Evolutionary conservation across 2,888 invertebrate genomes (phyloP).

Genomic region (Aspidiotus destructor): DNA sequence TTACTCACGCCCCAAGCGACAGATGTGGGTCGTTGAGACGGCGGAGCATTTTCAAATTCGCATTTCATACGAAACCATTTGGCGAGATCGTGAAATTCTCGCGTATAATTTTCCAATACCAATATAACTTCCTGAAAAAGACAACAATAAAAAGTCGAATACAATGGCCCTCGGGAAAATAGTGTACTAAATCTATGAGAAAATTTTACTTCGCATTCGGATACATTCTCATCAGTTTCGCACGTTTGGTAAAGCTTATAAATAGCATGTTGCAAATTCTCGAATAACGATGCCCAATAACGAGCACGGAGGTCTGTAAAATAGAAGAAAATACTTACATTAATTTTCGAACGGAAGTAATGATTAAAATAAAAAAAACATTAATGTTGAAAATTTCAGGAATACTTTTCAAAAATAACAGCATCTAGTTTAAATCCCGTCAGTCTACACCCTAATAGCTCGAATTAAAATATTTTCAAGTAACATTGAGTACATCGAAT

Average conservation of each 20-base stretch:
- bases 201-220: slow-evolving; percentile 60
- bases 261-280: slow-evolving; percentile 83
- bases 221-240: slow-evolving; percentile 84
- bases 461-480: background rate
- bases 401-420: slow-evolving; percentile 11
- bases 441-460: background rate
- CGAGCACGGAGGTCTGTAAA: slow-evolving; percentile 67
- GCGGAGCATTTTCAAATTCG: slow-evolving; percentile 83
- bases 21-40: slow-evolving; percentile 74
- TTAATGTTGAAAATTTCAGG: background rate
- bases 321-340: slow-evolving; percentile 22
- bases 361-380: slow-evolving; percentile 3
- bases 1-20: slow-evolving; percentile 94
- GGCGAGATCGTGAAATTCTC: slow-evolving; percentile 86
- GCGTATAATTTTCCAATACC: slow-evolving; percentile 85
- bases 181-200: background rate
- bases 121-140: slow-evolving; percentile 75
- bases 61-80: slow-evolving; percentile 89
- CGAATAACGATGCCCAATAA: slow-evolving; percentile 92
- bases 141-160: slow-evolving; percentile 13
- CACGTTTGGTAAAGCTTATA: slow-evolving; percentile 95
- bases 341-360: slow-evolving; percentile 4
- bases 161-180: background rate
- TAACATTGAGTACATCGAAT: background rate
- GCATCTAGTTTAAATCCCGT: background rate